Base-by-base conservation (phyloP, 2,888 invertebrate species). In the Antheraea assamensis region DNA sequence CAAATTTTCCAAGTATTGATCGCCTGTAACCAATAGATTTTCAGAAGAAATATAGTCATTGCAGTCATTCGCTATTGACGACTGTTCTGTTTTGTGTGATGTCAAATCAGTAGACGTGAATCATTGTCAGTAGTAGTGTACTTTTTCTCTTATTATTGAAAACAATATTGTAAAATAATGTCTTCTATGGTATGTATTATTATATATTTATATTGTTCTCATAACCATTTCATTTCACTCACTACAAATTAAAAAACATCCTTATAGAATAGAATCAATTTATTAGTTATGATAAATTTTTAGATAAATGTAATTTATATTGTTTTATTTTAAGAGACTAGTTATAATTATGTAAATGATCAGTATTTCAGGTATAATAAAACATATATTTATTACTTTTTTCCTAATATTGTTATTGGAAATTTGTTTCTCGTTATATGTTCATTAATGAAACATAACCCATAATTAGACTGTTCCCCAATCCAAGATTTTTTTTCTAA, bases 71-170 rank as follows among this genome's bases (percentile, higher is more conserved):
- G 83, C 81, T 85, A 85, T 79, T 82, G 82, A 82, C 81, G 84
- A 87, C 86, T 87, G 83, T 83, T 84, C 77, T 78, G 73, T 74
- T 77, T 76, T 75, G 81, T 81, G 87, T 90, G 86, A 90, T 91
- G 90, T 90, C 89, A 91, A 87, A 87, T 86, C 85, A 83, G 84
- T 89, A 83, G 81, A 88, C 88, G 92, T 92, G 90, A 92, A 91
- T 90, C 85, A 90, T 88, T 88, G 88, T 90, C 89, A 88, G 85
- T 42, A 84, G 85, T 81, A 83, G 78, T 81, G 78, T 79, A 81
- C 72, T 83, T 76, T 64, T 64, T 17, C 30, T 30, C 15, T 19
- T 15, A 30, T 19, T 30, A 64, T 27, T 64, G 58, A 81, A 79
- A 78, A 81, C 80, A 81, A 78, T 75, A 79, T 77, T 77, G 76